Base-by-base conservation (phyloP, 2,888 invertebrate genomes). In the Athalia cordata region DNA sequence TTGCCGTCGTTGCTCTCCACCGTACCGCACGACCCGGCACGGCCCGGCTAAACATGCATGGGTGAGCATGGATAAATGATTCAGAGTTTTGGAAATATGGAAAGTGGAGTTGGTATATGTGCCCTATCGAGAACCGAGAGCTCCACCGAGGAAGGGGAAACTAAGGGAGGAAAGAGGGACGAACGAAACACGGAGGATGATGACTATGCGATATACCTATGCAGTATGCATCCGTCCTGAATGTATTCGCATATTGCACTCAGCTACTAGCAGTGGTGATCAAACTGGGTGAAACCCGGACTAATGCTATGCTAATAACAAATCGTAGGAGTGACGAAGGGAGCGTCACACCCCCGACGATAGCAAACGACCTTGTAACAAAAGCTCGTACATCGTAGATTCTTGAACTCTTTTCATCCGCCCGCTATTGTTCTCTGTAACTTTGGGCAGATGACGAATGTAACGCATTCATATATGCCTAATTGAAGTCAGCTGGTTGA, bases 41-140 rank as follows among this genome's bases (percentile, higher is more conserved):
- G 75, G 77, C 68, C 77, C 59, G 77, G 81, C 82, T 81, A 81
- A 84, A 82, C 84, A 85, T 86, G 87, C 87, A 86, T 85, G 85
- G 83, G 82, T 85, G 86, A 87, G 81, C 87, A 84, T 81, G 85
- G 85, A 87, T 87, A 86, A 87, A 87, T 87, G 87, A 87, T 87
- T 87, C 87, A 87, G 85, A 86, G 85, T 87, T 87, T 87, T 85
- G 84, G 85, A 87, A 87, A 87, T 87, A 87, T 85, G 87, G 83
- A 87, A 87, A 87, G 85, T 86, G 83, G 85, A 86, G 86, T 86
- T 83, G 84, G 50, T 50, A 52, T 72, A 62, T 29, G 13, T 62
- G 9, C 57, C 72, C 72, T 57, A 72, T 72, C 72, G 72, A 72
- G 72, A 59, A 59, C 15, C 13, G 62, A 50, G 72, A 72, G 72